Conservation (phyloP, 1,140 invertebrate species). For the Elysia chlorotica region DNA sequence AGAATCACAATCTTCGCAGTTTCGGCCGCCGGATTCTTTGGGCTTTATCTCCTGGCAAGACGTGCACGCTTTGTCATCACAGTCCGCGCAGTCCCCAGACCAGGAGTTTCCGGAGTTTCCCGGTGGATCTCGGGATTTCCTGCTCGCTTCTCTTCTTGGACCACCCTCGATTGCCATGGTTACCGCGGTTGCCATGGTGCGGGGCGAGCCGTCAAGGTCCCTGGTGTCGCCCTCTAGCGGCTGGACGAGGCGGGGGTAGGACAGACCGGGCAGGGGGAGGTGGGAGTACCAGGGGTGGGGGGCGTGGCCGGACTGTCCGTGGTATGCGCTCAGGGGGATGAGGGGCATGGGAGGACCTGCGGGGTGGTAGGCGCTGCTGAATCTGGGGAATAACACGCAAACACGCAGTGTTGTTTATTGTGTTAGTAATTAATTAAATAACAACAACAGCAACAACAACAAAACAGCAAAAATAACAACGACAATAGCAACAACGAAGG, state of each 20-base stretch:
- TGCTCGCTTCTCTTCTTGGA: too few species aligned
- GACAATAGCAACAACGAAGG: too few species aligned
- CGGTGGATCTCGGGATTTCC: too few species aligned
- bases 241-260: slow-evolving; percentile 29
- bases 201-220: background rate
- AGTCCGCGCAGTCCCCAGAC: background rate
- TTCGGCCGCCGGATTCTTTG: background rate
- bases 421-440: too few species aligned
- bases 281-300: slow-evolving; percentile 9
- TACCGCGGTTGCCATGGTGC: too few species aligned
- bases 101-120: too few species aligned
- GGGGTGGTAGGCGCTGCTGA: slow-evolving; percentile 94
- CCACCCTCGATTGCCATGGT: too few species aligned
- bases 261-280: slow-evolving; percentile 25
- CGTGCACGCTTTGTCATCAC: background rate
- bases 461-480: background rate
- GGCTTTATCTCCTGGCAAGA: background rate
- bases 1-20: background rate
- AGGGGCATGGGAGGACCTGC: slow-evolving; percentile 70
- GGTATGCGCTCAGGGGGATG: background rate
- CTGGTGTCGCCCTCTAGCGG: background rate
- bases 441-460: background rate
- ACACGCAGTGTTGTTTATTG: too few species aligned
- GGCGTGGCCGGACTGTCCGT: too few species aligned
- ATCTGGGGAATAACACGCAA: slow-evolving; percentile 71